Evolutionary conservation across 1,140 invertebrate species (phyloP).

Genomic region (Drosophila sproati): DNA sequence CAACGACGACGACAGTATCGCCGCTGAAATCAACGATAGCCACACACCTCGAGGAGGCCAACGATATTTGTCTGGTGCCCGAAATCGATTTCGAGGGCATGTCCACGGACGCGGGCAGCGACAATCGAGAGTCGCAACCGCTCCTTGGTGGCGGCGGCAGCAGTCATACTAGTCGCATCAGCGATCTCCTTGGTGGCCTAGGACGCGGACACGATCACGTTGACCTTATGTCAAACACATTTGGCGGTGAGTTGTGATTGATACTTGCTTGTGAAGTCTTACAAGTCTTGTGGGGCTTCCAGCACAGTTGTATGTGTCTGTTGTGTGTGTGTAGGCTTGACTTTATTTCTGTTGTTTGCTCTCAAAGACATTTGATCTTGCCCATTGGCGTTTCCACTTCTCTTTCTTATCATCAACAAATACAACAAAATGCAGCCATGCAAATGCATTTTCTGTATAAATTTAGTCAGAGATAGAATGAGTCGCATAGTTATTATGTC

Average conservation of each 20-base stretch:
- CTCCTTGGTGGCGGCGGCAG: conserved; percentile 90
- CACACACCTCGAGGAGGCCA: conserved; percentile 70
- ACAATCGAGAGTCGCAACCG: conserved; percentile 94
- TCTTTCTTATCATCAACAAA: background rate
- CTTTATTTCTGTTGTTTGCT: background rate
- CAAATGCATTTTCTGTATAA: background rate
- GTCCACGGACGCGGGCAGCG: conserved; percentile 88
- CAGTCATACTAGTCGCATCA: conserved; percentile 70
- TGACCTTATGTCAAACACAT: conserved; percentile 91
- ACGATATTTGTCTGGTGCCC: conserved; percentile 81
- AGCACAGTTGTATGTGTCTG: background rate
- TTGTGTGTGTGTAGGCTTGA: background rate
- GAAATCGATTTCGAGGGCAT: conserved; percentile 86
- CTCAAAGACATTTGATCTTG: background rate
- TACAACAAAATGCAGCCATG: background rate
- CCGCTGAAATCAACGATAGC: conserved; percentile 59
- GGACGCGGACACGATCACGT: conserved; percentile 87
- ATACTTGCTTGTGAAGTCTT: conserved; percentile 50
- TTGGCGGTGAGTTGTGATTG: conserved; percentile 88
- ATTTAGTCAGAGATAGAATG: no score
- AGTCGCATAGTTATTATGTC: no score
- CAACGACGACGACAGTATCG: conserved; percentile 43
- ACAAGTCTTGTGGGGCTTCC: conserved; percentile 65
- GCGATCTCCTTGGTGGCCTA: conserved; percentile 58
- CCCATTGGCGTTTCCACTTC: no score